Conservation (phyloP, 2,888 invertebrate species). For the Mactromeris polynyma region DNA sequence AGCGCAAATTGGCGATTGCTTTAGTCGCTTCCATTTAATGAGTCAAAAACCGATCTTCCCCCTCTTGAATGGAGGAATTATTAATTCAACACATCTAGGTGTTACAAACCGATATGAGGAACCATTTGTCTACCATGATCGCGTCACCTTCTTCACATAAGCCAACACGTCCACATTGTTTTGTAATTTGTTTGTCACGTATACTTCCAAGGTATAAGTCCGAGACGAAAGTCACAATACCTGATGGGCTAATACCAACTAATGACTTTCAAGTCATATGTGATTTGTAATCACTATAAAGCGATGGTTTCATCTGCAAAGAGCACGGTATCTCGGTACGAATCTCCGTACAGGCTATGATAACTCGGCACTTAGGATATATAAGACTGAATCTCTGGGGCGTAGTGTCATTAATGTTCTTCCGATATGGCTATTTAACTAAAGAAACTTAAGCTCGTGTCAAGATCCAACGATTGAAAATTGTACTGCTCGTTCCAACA, state of each 20-base stretch:
- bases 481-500: slow-evolving; percentile 33
- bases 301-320: slow-evolving; percentile 44
- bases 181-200: slow-evolving; percentile 57
- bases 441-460: slow-evolving; percentile 35
- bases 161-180: slow-evolving; percentile 47
- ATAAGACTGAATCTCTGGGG: slow-evolving; percentile 40
- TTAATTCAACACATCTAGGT: slow-evolving; percentile 37
- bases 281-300: slow-evolving; percentile 65
- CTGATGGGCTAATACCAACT: slow-evolving; percentile 57
- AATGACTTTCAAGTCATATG: slow-evolving; percentile 55
- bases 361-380: slow-evolving; percentile 49
- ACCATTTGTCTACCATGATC: slow-evolving; percentile 64
- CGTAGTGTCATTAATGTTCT: slow-evolving; percentile 32
- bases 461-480: slow-evolving; percentile 60
- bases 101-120: slow-evolving; percentile 52
- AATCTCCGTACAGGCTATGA: slow-evolving; percentile 31
- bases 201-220: slow-evolving; percentile 13
- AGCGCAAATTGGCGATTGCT: slow-evolving; percentile 50
- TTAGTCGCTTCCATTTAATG: slow-evolving; percentile 47
- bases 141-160: slow-evolving; percentile 57
- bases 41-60: slow-evolving; percentile 33
- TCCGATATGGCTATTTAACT: slow-evolving; percentile 43
- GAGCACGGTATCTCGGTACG: slow-evolving; percentile 55
- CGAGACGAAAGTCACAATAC: slow-evolving; percentile 50
- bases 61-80: slow-evolving; percentile 59